Base-by-base conservation (phyloP, 1,140 invertebrate genomes). In the Bicyclus anynana region DNA sequence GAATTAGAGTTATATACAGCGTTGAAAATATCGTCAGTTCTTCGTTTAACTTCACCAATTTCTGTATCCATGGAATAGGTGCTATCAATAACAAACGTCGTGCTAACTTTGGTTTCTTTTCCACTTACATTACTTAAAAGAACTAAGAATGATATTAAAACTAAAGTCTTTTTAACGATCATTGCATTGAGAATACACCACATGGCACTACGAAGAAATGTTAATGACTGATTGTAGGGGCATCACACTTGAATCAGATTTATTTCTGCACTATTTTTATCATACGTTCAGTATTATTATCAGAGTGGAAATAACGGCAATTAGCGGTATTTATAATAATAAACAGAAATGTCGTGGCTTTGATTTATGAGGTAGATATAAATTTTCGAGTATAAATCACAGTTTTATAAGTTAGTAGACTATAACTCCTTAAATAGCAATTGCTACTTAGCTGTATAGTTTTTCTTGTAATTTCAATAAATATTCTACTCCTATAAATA, bases 51-150 rank as follows among this genome's bases (percentile, higher is more conserved):
- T 65, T 69, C 58, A 0, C 29, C n/a, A 9, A 87, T 77, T 21
- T 85, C 84, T 21, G 69, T 46, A 0, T 0, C 0, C 81, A 84
- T 84, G 2, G 81, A 82, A 0, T 5, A n/a, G 0, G 81, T 82
- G 16, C 73, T 67, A 51, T 84, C 81, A 9, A 84, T 78, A 5
- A 78, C 73, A 46, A 84, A 80, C 9, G 72, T 62, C 5, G 73
- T 46, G 38, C 66, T 72, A 10, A 50, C 53, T 55, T 70, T 77
- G 26, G 23, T 7, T 10, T 42, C 59, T 42, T 38, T 16, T 7
- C 52, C 51, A 26, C 51, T 29, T 6, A 27, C 48, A 27, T 14
- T 27, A 59, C 35, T 37, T 18, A 47, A 49, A 40, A 59, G 6
- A 35, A 40, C 9, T 23, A 27, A 5, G n/a, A 42, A 17, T 5